A percentile compares a stretch with the other conserved stretches of the same genome.
Conservation (phyloP, 2,888 invertebrate genomes). For the Marasmarcha lunaedactyla region DNA sequence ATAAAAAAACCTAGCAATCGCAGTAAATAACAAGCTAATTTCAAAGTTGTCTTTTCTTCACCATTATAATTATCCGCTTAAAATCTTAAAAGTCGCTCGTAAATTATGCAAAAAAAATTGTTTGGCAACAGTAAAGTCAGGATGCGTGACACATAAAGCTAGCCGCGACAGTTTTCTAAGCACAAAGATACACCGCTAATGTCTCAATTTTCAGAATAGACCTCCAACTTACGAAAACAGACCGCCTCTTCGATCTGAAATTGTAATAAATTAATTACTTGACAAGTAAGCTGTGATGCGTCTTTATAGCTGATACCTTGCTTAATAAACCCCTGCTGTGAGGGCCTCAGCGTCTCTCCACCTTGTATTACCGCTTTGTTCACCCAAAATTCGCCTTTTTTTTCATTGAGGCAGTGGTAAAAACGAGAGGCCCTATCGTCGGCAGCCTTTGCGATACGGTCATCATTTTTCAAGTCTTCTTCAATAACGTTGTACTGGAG, state of each 20-base stretch:
- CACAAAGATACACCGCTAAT: constrained; percentile 31
- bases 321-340: constrained; percentile 44
- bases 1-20: too few relatives aligned
- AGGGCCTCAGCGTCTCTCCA: constrained; percentile 43
- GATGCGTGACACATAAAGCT: constrained; percentile 37
- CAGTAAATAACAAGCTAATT: too few relatives aligned
- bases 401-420: constrained; percentile 15
- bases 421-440: constrained; percentile 24
- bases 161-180: constrained; percentile 33
- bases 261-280: constrained; percentile 66
- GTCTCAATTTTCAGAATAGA: constrained; percentile 60
- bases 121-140: constrained; percentile 25
- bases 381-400: constrained; percentile 44
- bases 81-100: too few relatives aligned
- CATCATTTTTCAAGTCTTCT: constrained; percentile 71
- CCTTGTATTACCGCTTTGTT: constrained; percentile 56
- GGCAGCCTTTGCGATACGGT: constrained; percentile 53
- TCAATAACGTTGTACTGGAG: constrained; percentile 65
- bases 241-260: constrained; percentile 39
- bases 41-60: too few relatives aligned
- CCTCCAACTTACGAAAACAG: constrained; percentile 45
- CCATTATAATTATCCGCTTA: too few relatives aligned
- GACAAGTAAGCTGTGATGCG: constrained; percentile 52
- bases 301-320: constrained; percentile 1
- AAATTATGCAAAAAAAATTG: too few relatives aligned